Evolutionary conservation across 2,113 vertebrate species (phyloP), one percentile per base, ranked within the genome.

Genomic region (Barnardius zonarius): DNA sequence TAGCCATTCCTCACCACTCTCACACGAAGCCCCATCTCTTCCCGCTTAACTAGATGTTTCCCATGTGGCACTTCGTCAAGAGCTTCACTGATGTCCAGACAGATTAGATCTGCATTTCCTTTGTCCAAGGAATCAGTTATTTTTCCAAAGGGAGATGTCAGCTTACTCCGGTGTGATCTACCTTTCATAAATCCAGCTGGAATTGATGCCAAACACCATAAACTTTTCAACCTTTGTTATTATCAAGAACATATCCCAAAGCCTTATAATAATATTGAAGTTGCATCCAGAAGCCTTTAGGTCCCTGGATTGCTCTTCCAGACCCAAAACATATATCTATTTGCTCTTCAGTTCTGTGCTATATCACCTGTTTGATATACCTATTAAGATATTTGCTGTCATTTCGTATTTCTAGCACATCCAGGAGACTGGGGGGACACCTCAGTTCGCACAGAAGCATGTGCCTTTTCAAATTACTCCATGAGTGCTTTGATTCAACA

Each of bases 1-100:
- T 95, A 95, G 81, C 93, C 96, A 95, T 97, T 97, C 95, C 92
- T 97, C 90, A 83, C 95, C 91, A 91, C 78, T 84, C 93, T 90
- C 90, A 85, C 70, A 62, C 1, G 12, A 91, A 94, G 72, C 37
- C 68, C 84, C 87, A 57, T 87, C 87, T 94, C 90, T 69, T 80
- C 82, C 74, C 1, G 2, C 91, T 91, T 97, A 96, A 97, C 96
- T 91, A 95, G 75, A 91, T 91, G 79, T 95, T 96, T 95, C 93
- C 93, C 94, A 85, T 24, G 78, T 85, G 87, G 84, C 91, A 91
- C 84, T 97, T 95, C 1, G 95, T 77, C 15, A 93, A 80, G 67
- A 33, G 74, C 77, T 79, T 92, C 83, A 39, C 86, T 91, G 74
- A 73, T 80, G 87, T 83, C 93, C 94, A 89, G 74, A 89, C 87